Evolutionary conservation across 2,888 invertebrate genomes (phyloP), one percentile per base, ranked within the genome.

Genomic region (Cerceris rybyensis): DNA sequence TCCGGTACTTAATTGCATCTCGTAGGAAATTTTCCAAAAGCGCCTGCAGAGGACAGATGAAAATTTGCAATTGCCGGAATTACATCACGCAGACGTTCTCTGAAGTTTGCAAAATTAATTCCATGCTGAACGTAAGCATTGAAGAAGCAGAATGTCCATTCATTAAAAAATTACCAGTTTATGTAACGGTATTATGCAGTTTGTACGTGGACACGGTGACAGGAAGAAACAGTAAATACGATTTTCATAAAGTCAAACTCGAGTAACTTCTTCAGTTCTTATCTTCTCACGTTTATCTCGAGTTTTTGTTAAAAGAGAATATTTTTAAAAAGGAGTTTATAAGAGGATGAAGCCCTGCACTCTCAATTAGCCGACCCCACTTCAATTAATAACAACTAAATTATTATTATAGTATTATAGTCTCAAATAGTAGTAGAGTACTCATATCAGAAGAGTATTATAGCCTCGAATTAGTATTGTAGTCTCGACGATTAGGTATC

Each of bases 121-220:
- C 52, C 4, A 17, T 9, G 46, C 42, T 14, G 61, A 41, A n/a
- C 8, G 46, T 63, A 43, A 46, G 5, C 13, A 50, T 50, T 6
- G 14, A 11, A 42, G 63, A 7, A 28, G 1, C 28, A 17, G n/a
- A 16, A 7, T 42, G 9, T 14, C 41, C 43, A 65, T 42, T 65
- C 16, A 42, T 14, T 50, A 57, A 42, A 13, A 50, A 13, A 14
- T 54, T 9, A n/a, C 41, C 8, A 17, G 9, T 59, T 68, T 49
- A 68, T 52, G 41, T 58, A 72, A 66, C n/a, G 41, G 50, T 42
- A 54, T 58, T 42, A 28, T 58, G 17, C 58, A 28, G 43, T 11
- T 54, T 63, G 28, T 55, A 63, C 16, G 54, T 41, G 42, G 49
- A 14, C 54, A 6, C 39, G 50, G 58, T 16, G 14, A 2, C 43